Conservation (phyloP, 2,113 vertebrate genomes). For the Callocephalon fimbriatum region DNA sequence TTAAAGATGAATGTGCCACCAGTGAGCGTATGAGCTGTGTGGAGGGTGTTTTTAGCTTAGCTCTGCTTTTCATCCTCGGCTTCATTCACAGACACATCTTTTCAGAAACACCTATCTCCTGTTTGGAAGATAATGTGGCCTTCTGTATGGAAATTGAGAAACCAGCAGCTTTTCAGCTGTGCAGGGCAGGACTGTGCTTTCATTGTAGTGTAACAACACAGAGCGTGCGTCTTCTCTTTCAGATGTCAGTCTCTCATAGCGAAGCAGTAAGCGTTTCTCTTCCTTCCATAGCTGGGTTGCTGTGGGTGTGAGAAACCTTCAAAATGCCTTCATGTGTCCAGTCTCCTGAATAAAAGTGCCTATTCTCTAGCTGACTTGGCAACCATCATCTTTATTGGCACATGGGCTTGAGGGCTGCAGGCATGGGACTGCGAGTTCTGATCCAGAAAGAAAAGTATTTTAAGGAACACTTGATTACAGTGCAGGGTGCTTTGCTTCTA, state of each 20-base stretch:
- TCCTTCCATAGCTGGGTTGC: background rate
- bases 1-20: background rate
- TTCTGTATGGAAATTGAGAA: background rate
- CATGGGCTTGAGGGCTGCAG: background rate
- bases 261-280: background rate
- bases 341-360: background rate
- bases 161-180: background rate
- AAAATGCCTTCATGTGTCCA: background rate
- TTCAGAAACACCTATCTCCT: background rate
- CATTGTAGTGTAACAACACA: background rate
- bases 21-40: background rate
- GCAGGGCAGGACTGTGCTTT: background rate
- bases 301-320: background rate
- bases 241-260: background rate
- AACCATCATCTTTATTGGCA: background rate
- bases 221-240: background rate
- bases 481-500: constrained; percentile 23
- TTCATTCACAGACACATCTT: background rate
- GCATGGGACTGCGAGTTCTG: constrained; percentile 7
- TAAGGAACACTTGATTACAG: constrained; percentile 62
- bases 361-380: constrained; percentile 3
- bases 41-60: background rate
- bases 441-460: constrained; percentile 22
- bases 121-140: background rate
- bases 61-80: background rate